Base-by-base conservation (phyloP, 2,113 vertebrate genomes). In the Cheilinus undulatus region DNA sequence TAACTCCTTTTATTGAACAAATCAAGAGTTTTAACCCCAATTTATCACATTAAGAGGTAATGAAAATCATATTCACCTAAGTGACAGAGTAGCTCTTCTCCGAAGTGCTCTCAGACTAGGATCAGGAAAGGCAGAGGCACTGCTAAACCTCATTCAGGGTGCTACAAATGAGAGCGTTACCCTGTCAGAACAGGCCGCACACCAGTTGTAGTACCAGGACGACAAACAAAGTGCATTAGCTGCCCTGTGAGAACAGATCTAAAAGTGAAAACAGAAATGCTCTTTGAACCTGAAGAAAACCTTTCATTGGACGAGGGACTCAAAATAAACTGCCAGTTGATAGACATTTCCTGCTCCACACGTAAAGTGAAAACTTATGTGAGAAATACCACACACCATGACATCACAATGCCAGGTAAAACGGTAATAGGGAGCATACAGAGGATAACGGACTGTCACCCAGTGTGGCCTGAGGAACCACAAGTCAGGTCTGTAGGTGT, bases 281-380 rank as follows among this genome's bases (percentile, higher is more conserved):
- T 79, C 1, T 79, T 79, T 42, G 46, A 78, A 26, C 54, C 54
- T 1, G 53, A 49, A 1, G 60, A 53, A 1, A 67, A 38, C 3
- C 12, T 71, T 3, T 52, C 45, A 10, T 17, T 51, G 14, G 34
- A 66, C 11, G 28, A 61, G 0, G 27, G 38, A 42, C 9, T 59
- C 3, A 34, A 51, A 26, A 36, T 75, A 0, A 58, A 6, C 13
- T 32, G 9, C 9, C 61, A 73, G 4, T 4, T 66, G 6, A 0
- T 66, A 22, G 59, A 12, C 11, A 3, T 74, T 6, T 50, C 43
- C 8, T 50, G 26, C 7, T 42, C 53, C 14, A 17, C 36, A 0
- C 36, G 4, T 14, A 66, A 45, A 43, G 45, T 32, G 0, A 51
- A 66, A 3, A 58, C 43, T 0, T 32, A 32, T 72, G 49, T 63